Evolutionary conservation across 2,797 vertebrate species (phyloP).

Genomic region (Sphenopsis melanotis): DNA sequence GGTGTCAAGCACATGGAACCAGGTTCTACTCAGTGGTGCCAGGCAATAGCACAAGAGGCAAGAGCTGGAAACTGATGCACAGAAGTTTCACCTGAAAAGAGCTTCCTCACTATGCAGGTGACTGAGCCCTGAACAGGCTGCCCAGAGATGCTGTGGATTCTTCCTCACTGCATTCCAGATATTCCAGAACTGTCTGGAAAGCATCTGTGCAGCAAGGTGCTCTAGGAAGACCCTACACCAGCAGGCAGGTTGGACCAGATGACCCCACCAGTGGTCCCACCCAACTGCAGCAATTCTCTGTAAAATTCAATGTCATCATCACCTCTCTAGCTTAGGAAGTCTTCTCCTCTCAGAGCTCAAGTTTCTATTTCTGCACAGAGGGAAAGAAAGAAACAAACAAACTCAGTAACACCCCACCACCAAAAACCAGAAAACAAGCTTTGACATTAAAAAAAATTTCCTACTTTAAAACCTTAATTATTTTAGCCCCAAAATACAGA

Average conservation of each 20-base stretch:
- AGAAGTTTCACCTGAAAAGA: neutral
- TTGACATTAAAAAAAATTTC: neutral
- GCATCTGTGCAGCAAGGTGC: neutral
- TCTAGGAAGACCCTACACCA: neutral
- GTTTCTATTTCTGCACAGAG: neutral
- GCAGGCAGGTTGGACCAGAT: neutral
- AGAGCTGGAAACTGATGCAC: neutral
- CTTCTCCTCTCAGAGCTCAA: neutral
- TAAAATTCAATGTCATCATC: neutral
- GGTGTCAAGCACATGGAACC: neutral
- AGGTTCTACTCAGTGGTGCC: neutral
- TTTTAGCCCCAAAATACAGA: neutral
- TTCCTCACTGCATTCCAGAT: neutral
- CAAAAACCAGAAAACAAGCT: neutral
- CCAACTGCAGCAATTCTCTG: neutral
- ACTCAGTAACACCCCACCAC: neutral
- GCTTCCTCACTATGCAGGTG: neutral
- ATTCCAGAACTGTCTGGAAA: neutral
- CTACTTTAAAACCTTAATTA: neutral
- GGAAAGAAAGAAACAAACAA: neutral
- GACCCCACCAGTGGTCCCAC: neutral
- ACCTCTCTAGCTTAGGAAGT: neutral
- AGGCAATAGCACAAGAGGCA: neutral
- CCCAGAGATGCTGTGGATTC: neutral
- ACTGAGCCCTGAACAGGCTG: neutral